A percentile compares a stretch with the other conserved stretches of the same genome.
Evolutionary conservation across 2,113 vertebrate genomes (phyloP).

Genomic region (Aramus guarauna): DNA sequence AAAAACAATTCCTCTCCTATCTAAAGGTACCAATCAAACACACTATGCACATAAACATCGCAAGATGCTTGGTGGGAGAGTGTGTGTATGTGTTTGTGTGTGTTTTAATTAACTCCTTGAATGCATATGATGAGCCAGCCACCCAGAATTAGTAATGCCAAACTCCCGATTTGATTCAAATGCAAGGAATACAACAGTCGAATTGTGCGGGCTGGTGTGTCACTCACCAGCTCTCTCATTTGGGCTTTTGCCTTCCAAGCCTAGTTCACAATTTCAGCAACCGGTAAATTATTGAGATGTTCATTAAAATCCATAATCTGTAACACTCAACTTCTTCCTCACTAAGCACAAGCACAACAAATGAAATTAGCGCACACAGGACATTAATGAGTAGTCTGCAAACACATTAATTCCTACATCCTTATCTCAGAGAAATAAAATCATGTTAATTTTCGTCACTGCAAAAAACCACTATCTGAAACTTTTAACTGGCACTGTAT

Average conservation of each 20-base stretch:
- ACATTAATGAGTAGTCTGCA: background rate
- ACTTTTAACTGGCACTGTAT: background rate
- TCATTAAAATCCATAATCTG: conserved; percentile 56
- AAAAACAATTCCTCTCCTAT: conserved; percentile 35
- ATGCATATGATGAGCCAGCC: conserved; percentile 48
- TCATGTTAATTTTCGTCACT: background rate
- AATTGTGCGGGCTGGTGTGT: conserved; percentile 31
- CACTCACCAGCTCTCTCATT: conserved; percentile 6
- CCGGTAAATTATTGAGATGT: conserved; percentile 48
- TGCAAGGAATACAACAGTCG: conserved; percentile 35
- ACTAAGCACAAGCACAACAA: conserved; percentile 2
- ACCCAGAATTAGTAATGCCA: conserved; percentile 67
- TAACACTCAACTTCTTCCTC: conserved; percentile 4
- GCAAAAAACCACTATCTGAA: background rate
- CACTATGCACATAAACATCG: conserved; percentile 33
- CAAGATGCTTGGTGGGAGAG: conserved; percentile 50
- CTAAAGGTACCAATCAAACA: conserved; percentile 53
- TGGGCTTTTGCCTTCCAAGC: conserved; percentile 12
- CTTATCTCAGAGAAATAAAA: conserved; percentile 16
- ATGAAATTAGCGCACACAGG: conserved; percentile 5
- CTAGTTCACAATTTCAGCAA: conserved; percentile 9
- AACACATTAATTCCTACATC: background rate
- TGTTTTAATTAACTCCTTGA: conserved; percentile 71
- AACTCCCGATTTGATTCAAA: conserved; percentile 62
- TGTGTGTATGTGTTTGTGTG: conserved; percentile 50